A percentile compares a stretch with the other conserved stretches of the same genome.
These are phyloP conservation scores for Leptosomus discolor DNA, from an alignment of 2,113 vertebrate genomes.

Conservation along the genomic window DNA sequence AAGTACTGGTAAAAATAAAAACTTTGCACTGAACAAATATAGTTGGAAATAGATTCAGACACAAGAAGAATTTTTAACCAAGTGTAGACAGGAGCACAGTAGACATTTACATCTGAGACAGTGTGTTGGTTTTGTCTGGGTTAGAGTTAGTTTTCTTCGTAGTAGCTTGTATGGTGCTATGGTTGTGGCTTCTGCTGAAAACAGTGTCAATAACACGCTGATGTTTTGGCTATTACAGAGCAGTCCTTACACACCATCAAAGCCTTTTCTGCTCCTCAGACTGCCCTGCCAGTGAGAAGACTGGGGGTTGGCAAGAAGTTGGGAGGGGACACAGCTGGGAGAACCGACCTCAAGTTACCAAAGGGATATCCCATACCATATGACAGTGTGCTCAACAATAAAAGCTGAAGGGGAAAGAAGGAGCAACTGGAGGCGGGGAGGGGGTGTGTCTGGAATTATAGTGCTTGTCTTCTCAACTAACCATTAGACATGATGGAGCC, in stretches of 20 bases:
- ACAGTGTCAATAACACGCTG: background rate
- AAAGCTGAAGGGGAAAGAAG: background rate
- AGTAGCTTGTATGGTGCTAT: background rate
- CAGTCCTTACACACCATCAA: background rate
- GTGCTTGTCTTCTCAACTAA: background rate
- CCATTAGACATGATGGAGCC: accelerated
- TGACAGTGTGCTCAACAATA: background rate
- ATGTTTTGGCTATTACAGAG: background rate
- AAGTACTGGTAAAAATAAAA: background rate
- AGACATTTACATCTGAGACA: background rate
- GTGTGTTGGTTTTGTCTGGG: background rate
- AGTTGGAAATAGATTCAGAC: background rate
- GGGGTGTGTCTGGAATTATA: background rate
- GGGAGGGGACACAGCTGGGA: background rate
- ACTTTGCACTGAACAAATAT: background rate
- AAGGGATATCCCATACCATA: background rate
- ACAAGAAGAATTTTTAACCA: background rate
- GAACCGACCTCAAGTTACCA: background rate
- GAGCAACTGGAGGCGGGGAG: background rate
- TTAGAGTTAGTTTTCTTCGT: background rate
- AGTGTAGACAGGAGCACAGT: background rate
- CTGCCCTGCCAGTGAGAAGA: background rate
- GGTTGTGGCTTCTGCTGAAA: background rate
- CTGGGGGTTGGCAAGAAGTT: background rate
- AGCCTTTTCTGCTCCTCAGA: background rate